These are phyloP conservation scores for Phalacrocorax pelagicus DNA, from an alignment of 2,113 vertebrate species.

Conservation along the genomic window DNA sequence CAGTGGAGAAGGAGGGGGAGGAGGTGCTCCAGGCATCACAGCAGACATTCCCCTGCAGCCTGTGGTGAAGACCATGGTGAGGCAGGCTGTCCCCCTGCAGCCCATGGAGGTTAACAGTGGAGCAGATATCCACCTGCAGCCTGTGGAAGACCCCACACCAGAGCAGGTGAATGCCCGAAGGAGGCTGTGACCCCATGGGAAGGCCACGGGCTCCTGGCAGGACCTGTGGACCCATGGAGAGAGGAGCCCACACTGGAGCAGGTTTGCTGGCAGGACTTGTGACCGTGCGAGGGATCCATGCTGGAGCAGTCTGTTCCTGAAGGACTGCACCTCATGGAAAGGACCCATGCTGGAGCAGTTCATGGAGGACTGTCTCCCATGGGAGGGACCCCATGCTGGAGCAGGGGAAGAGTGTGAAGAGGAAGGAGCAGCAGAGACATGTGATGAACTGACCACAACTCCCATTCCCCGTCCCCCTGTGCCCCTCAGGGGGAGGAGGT, in stretches of 20 bases:
- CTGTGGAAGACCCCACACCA: not conserved
- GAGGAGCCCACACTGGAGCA: not conserved
- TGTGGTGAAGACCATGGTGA: not conserved
- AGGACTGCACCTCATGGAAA: not conserved
- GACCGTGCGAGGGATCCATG: not conserved
- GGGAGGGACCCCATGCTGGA: not conserved
- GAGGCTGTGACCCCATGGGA: not conserved
- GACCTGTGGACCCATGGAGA: not conserved
- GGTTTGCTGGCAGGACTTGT: not conserved
- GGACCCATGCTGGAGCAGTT: not conserved
- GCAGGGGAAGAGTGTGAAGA: not conserved
- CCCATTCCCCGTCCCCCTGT: not conserved
- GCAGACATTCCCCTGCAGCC: not conserved
- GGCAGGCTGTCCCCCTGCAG: not conserved
- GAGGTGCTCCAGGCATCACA: rapidly evolving
- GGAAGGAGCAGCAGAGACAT: not conserved
- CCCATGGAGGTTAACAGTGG: not conserved
- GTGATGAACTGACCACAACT: not conserved
- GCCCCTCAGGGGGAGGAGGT: not conserved
- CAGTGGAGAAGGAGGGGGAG: not conserved
- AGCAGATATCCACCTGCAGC: not conserved
- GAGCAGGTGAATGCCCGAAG: not conserved
- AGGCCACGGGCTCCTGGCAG: not conserved
- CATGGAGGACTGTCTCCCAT: not conserved
- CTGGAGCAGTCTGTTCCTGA: not conserved